Percentiles rank a stretch among this genome's conserved stretches.
These are phyloP conservation scores for Deroptyus accipitrinus DNA, from an alignment of 2,113 vertebrate species.

Conservation along the genomic window DNA sequence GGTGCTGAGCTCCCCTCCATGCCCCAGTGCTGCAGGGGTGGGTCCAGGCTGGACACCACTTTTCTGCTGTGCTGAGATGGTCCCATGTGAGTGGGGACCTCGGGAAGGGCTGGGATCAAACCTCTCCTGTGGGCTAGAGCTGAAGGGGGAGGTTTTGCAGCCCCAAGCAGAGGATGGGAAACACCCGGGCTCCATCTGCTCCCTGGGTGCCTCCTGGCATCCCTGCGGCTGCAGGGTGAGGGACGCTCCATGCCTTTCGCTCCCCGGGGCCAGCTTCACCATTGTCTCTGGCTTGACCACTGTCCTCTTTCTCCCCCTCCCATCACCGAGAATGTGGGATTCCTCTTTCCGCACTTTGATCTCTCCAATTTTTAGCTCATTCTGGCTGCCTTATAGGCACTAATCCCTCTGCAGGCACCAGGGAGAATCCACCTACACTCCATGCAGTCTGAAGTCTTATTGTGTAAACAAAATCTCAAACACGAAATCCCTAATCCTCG, in stretches of 20 bases:
- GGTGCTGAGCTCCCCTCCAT: rapidly evolving
- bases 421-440: conserved; percentile 66
- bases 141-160: background rate
- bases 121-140: background rate
- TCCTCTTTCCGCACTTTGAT: conserved; percentile 46
- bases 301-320: background rate
- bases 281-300: background rate
- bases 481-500: conserved; percentile 44
- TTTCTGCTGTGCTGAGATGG: background rate
- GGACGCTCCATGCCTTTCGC: background rate
- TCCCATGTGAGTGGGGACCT: rapidly evolving
- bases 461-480: conserved; percentile 63
- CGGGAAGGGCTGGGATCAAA: background rate
- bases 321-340: background rate
- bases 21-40: rapidly evolving
- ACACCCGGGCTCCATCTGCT: rapidly evolving
- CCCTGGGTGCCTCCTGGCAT: background rate
- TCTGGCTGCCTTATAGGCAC: conserved; percentile 45
- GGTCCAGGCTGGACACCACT: background rate
- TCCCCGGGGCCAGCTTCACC: rapidly evolving
- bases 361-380: conserved; percentile 50
- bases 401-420: conserved; percentile 63
- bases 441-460: conserved; percentile 57
- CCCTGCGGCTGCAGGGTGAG: background rate
- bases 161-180: background rate